Base-by-base conservation (phyloP, 2,113 vertebrate genomes). In the Nothobranchius kuhntae region DNA sequence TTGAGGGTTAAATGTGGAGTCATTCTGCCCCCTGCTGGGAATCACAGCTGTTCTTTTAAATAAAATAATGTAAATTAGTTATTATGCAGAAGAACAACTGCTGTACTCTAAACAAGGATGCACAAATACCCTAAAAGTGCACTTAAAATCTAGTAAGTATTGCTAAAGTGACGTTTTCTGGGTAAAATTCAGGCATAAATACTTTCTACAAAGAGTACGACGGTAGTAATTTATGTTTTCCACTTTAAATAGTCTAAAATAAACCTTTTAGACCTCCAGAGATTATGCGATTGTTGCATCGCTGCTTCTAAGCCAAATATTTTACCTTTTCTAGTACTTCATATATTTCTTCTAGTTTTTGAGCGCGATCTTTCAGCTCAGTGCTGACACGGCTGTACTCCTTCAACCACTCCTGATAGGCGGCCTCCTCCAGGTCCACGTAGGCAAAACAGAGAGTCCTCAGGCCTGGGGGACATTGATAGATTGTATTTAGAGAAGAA, bases 241-340 rank as follows among this genome's bases (percentile, higher is more conserved):
- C 30, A 30, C 30, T 30, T 30, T 4, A 30, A 30, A 30, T 3
- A 3, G 30, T 30, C 30, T 40, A 40, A 9, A 40, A 38, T 38
- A 38, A 6, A 4, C 36, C 36, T 38, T 40, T 40, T 8, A 40
- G 6, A 8, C 38, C 1, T 6, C 7, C 6, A 40, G 0, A 40
- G 38, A 40, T 40, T 40, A 7, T 40, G 7, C 38, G 38, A 40
- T 40, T 40, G 38, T 9, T 7, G 38, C 4, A 40, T 40, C 1
- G 4, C 7, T 40, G 38, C 9, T 40, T 5, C 1, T 4, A 40
- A 30, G 30, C 21, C 21, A 30, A 30, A 30, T 26, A n/a, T 45
- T 45, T 68, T 86, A 99, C 98, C 94, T 98, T 98, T 81, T 99
- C 98, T 58, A 99, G 94, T 55, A 95, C 93, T 83, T 99, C 97